Conservation (phyloP, 2,797 vertebrate species). For the Astyanax mexicanus region DNA sequence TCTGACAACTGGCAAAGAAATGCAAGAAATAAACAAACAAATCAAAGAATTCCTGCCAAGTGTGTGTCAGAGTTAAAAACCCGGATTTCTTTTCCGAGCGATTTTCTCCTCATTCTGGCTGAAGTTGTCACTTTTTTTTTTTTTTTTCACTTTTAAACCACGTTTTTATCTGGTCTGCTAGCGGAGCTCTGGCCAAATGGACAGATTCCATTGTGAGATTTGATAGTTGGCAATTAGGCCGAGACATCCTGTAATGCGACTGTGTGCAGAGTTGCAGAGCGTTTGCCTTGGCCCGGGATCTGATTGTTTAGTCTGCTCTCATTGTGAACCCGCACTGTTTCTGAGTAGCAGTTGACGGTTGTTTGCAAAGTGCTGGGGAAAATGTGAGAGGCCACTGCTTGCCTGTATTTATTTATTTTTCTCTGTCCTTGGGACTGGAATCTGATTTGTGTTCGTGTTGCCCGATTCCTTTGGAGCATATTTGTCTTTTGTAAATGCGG, state of each 20-base stretch:
- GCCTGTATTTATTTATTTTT: constrained; percentile 82
- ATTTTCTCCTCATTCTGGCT: constrained; percentile 60
- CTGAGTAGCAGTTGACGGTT: constrained; percentile 88
- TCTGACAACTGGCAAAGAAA: constrained; percentile 29
- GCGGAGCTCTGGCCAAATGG: constrained; percentile 85
- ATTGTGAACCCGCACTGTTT: constrained; percentile 86
- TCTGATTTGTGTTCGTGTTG: constrained; percentile 94
- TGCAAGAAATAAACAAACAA: constrained; percentile 54
- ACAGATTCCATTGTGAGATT: constrained; percentile 86
- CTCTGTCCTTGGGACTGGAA: constrained; percentile 87
- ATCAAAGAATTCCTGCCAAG: constrained; percentile 45
- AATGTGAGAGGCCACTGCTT: constrained; percentile 80
- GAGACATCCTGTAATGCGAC: constrained; percentile 82
- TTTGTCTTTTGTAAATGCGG: constrained; percentile 83
- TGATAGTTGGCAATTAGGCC: constrained; percentile 86
- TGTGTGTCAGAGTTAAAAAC: constrained; percentile 38
- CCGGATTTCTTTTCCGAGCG: constrained; percentile 46
- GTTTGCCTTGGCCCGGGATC: constrained; percentile 85
- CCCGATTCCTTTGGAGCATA: constrained; percentile 88
- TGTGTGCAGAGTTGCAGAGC: constrained; percentile 88
- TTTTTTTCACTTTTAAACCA: constrained; percentile 57
- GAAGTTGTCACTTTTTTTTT: constrained; percentile 68
- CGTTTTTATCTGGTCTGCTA: constrained; percentile 70
- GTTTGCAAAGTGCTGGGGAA: constrained; percentile 90
- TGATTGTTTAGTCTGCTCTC: constrained; percentile 96